These are phyloP conservation scores for Athene cunicularia DNA, from an alignment of 2,113 vertebrate genomes.

Conservation along the genomic window DNA sequence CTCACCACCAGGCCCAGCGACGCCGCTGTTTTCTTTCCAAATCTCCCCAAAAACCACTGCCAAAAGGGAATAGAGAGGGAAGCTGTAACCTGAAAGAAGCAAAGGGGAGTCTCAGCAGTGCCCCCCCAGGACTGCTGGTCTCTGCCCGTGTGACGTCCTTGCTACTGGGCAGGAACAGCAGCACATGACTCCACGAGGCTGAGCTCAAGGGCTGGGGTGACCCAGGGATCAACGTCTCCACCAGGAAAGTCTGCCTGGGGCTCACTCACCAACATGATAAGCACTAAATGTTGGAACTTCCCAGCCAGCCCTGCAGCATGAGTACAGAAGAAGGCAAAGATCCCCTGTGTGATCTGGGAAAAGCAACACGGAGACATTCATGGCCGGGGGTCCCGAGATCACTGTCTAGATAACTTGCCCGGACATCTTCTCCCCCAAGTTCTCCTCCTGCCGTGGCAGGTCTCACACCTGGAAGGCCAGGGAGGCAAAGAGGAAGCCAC, in stretches of 20 bases:
- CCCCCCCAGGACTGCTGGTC: not conserved
- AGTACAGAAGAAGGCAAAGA: slow-evolving; percentile 79
- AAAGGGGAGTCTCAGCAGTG: not conserved
- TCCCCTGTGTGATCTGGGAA: slow-evolving; percentile 74
- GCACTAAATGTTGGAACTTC: slow-evolving; percentile 75
- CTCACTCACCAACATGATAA: slow-evolving; percentile 75
- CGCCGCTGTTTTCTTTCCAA: slow-evolving; percentile 75
- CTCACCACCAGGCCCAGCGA: slow-evolving; percentile 77
- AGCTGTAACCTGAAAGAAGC: slow-evolving; percentile 64
- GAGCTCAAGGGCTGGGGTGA: not conserved
- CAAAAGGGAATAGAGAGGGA: slow-evolving; percentile 75
- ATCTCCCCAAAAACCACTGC: slow-evolving; percentile 73
- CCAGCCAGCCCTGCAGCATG: slow-evolving; percentile 69
- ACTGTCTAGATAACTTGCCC: not conserved
- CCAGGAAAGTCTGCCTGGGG: not conserved
- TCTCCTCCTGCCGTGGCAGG: not conserved
- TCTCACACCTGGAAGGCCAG: slow-evolving; percentile 71
- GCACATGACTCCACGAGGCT: not conserved
- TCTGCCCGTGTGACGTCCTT: not conserved
- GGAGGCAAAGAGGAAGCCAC: slow-evolving; percentile 68
- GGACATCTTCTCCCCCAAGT: not conserved
- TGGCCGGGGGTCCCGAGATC: not conserved
- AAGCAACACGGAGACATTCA: not conserved
- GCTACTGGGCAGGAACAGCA: not conserved
- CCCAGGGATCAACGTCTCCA: not conserved